Conservation (phyloP, 2,888 invertebrate genomes). For the Aphodius granarius region DNA sequence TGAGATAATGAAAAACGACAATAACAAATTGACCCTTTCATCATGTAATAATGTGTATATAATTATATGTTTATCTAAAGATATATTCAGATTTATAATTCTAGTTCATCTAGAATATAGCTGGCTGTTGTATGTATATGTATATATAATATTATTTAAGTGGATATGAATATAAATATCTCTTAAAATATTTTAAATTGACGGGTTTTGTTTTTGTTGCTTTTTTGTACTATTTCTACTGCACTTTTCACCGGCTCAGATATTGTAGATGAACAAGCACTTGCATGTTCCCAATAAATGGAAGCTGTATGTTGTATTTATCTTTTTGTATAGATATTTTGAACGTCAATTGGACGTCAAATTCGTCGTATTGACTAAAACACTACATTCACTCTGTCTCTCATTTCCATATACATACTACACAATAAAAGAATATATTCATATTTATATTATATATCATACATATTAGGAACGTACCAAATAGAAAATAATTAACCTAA, state of each 20-base stretch:
- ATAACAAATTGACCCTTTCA: constrained; percentile 23
- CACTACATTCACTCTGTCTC: neutral
- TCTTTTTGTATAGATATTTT: neutral
- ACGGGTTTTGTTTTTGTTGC: too few relatives aligned
- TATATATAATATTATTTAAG: too few relatives aligned
- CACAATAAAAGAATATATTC: constrained; percentile 24
- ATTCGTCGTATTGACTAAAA: neutral
- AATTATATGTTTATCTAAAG: neutral
- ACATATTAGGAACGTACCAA: constrained; percentile 29
- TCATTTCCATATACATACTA: neutral
- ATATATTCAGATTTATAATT: neutral
- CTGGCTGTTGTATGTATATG: neutral
- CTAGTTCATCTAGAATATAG: neutral
- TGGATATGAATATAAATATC: too few relatives aligned
- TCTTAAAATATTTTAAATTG: too few relatives aligned
- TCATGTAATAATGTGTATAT: neutral
- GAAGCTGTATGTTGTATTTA: neutral
- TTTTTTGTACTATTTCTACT: too few relatives aligned
- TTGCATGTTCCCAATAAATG: neutral
- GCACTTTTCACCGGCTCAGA: neutral
- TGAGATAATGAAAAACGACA: constrained; percentile 22
- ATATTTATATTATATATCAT: too few relatives aligned
- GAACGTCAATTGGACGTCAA: neutral
- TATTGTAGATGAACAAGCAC: neutral
- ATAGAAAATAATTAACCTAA: constrained; percentile 43